Base-by-base conservation (phyloP, 1,140 invertebrate genomes). In the Drosophila trapezifrons region DNA sequence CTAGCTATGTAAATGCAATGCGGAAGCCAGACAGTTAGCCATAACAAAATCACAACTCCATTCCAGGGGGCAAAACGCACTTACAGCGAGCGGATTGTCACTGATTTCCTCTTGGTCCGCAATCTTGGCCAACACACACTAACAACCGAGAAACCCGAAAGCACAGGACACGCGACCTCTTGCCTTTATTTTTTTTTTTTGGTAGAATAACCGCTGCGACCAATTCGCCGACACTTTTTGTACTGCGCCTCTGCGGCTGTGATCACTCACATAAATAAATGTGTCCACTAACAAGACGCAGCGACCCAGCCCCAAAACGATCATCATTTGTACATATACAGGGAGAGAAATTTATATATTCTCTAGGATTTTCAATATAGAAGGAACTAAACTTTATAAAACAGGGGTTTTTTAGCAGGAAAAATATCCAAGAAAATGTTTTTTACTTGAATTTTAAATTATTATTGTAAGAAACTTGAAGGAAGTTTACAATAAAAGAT, bases 81-180 rank as follows among this genome's bases (percentile, higher is more conserved):
- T 89, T 89, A 89, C 84, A 38, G 80, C 85, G n/a, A 90, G 47
- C 40, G 74, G 80, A 59, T 89, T 80, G 7, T 49, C 56, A 74
- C 49, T 52, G 49, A 70, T 63, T 27, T 75, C 80, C 70, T 72
- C 76, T 57, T 65, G 69, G 58, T 83, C 63, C 54, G 84, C 64
- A 80, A 86, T 72, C 75, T 86, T 87, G 78, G 22, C 42, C 43
- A 73, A 37, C 43, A 60, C 49, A 49, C 70, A 40, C 58, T 3
- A 7, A 37, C 20, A 2, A 10, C 29, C 29, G 15, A 9, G 12
- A 18, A 12, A 22, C 40, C 25, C 60, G 27, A 64, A 25, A 57
- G 54, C 58, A 17, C 37, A 40, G 27, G 22, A 40, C 46, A 73
- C 63, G 63, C 56, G 49, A 62, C 55, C 65, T 20, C 37, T 58